Evolutionary conservation across 2,888 invertebrate species (phyloP), one percentile per base, ranked within the genome.

Genomic region (Andrena camellia): DNA sequence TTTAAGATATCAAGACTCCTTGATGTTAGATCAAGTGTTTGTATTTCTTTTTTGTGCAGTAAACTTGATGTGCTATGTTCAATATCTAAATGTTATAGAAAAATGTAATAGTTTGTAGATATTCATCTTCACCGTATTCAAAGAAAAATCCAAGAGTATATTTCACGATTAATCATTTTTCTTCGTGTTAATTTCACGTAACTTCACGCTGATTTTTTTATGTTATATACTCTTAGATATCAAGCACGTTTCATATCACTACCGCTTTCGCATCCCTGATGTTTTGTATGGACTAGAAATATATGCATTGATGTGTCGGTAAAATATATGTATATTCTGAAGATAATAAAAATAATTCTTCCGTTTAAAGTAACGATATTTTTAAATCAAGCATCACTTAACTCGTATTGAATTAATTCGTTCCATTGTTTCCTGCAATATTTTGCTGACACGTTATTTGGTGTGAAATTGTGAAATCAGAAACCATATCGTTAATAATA

Each of bases 221-320:
- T 42, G 2, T 63, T 68, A n/a, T 59, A 79, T 75, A 50, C 54
- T 71, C 59, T 79, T 88, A 48, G 50, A 84, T 82, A 79, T 73
- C 35, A 26, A 69, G 80, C 85, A 88, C 73, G 83, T 85, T 84
- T 81, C 73, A 85, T 68, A 79, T 86, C 80, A 85, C 74, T 81
- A 60, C 75, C 81, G 88, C 89, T 88, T 89, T 84, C 76, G 84
- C 85, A 88, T 88, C 73, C 78, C 70, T 84, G 76, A 67, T 69
- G 64, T 86, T 72, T 81, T 76, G 75, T 78, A 74, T 81, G 78
- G 69, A 73, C 69, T 87, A 76, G 42, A 42, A 54, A 86, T 48
- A 59, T 74, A 76, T 63, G n/a, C 67, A 31, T 54, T 68, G 8
- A 76, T 84, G 82, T 68, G 82, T 68, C 77, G 84, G 69, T 83